These are phyloP conservation scores for Nerophis ophidion DNA, from an alignment of 2,113 vertebrate species.

Conservation along the genomic window DNA sequence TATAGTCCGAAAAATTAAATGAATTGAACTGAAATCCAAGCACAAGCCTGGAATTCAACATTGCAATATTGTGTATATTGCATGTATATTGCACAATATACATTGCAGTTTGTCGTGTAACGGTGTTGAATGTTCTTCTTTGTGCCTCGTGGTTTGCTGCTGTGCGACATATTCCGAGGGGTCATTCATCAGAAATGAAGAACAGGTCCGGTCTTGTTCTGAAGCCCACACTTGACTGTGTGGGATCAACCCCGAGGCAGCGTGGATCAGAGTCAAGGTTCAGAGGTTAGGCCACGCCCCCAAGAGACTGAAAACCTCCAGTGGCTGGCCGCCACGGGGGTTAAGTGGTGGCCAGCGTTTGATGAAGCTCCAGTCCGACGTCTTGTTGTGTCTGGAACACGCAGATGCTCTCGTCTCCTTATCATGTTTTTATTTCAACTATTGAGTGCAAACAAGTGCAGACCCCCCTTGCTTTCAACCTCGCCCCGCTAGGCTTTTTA, in stretches of 20 bases:
- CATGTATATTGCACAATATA: too few species aligned
- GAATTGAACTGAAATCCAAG: too few species aligned
- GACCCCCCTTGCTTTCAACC: neutral
- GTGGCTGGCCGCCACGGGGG: slow-evolving; percentile 25
- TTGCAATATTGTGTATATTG: too few species aligned
- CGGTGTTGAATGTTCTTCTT: too few species aligned
- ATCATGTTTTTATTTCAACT: neutral
- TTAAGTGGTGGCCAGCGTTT: slow-evolving; percentile 19
- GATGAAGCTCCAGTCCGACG: too few species aligned
- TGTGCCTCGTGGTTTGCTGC: neutral
- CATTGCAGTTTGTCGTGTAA: too few species aligned
- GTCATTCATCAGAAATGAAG: slow-evolving; percentile 11
- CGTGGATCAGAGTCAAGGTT: slow-evolving; percentile 40
- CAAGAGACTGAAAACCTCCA: slow-evolving; percentile 46
- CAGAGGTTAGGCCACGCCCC: slow-evolving; percentile 45
- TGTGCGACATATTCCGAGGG: neutral
- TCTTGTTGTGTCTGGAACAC: slow-evolving; percentile 11
- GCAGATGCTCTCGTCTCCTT: neutral
- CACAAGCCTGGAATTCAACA: too few species aligned
- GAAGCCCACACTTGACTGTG: slow-evolving; percentile 38
- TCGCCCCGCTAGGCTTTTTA: neutral
- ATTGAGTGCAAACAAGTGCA: neutral
- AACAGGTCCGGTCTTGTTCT: slow-evolving; percentile 50
- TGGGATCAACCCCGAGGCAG: slow-evolving; percentile 27
- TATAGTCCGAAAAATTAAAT: too few species aligned